Base-by-base conservation (phyloP, 2,888 invertebrate species). In the Nectonema munidae region DNA sequence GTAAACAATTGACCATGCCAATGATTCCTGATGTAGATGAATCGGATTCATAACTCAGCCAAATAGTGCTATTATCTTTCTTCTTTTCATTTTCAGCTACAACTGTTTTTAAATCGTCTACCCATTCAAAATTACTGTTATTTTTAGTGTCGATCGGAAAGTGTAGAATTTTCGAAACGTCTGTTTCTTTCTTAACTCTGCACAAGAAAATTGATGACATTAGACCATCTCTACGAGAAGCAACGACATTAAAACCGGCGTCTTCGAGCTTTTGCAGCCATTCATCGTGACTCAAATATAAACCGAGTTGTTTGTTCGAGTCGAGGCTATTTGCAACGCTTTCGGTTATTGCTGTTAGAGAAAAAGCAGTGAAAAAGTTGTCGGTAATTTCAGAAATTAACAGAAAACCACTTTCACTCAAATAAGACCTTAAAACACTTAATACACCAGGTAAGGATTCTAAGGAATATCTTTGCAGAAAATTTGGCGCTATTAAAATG, bases 1-100 rank as follows among this genome's bases (percentile, higher is more conserved):
- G 69, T 45, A 89, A 62, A 54, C 89, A 95, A 51, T 76, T 71
- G 49, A 71, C 68, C 52, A 89, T 62, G 33, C 89, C 89, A 40
- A 81, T 61, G 44, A 74, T 62, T 11, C 89, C 86, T 52, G 65
- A 64, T 18, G 63, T 52, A 42, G 67, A 62, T 47, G 68, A 65
- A 30, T 68, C 67, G 48, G 68, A 64, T 41, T 68, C 64, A 39
- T 70, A 66, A n/a, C n/a, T n/a, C 25, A 74, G 46, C 61, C 61
- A 61, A 28, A 62, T 47, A 34, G 54, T 55, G 40, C 53, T 49
- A 40, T 50, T 62, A 20, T 49, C 50, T 15, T 52, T 48, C 46
- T 67, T 66, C 2, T 46, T 42, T 17, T 54, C 52, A 65, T 37
- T 66, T 61, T 65, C 65, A 43, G 64, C 64, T 52, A 86, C 50